Percentiles rank a stretch among this genome's conserved stretches.
Conservation (phyloP, 2,113 vertebrate genomes). For the Cavia porcellus region DNA sequence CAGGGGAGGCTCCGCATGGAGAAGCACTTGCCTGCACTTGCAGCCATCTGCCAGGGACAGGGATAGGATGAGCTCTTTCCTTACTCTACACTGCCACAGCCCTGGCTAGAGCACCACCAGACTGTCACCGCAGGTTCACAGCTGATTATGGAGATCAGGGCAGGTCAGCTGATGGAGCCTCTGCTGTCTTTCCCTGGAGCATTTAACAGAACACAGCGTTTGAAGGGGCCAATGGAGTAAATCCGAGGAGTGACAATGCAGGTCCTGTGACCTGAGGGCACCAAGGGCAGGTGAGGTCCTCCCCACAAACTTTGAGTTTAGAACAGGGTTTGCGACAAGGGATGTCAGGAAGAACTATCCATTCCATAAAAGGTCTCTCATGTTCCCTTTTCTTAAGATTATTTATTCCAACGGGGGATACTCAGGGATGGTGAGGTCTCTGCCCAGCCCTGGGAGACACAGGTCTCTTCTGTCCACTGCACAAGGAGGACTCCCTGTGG, state of each 20-base stretch:
- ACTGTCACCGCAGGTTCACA: neutral
- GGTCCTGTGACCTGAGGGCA: neutral
- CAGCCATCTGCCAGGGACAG: neutral
- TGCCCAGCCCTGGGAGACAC: neutral
- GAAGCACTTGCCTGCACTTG: neutral
- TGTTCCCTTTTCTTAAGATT: neutral
- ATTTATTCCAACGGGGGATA: neutral
- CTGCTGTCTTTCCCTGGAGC: neutral
- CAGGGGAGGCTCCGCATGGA: neutral
- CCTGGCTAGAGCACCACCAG: fast-evolving
- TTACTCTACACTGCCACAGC: neutral
- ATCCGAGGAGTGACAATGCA: fast-evolving
- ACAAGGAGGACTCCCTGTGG: neutral
- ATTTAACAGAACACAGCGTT: neutral
- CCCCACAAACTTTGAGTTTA: neutral
- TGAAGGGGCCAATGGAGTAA: neutral
- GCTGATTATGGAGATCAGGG: neutral
- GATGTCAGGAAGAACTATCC: neutral
- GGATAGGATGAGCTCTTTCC: fast-evolving
- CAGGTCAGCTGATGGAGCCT: too few relatives aligned
- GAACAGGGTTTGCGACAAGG: neutral
- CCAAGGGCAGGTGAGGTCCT: neutral
- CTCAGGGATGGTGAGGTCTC: too few relatives aligned
- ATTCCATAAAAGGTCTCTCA: neutral
- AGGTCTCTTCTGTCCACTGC: neutral